Conservation (phyloP, 2,797 vertebrate species). For the Peromyscus eremicus region DNA sequence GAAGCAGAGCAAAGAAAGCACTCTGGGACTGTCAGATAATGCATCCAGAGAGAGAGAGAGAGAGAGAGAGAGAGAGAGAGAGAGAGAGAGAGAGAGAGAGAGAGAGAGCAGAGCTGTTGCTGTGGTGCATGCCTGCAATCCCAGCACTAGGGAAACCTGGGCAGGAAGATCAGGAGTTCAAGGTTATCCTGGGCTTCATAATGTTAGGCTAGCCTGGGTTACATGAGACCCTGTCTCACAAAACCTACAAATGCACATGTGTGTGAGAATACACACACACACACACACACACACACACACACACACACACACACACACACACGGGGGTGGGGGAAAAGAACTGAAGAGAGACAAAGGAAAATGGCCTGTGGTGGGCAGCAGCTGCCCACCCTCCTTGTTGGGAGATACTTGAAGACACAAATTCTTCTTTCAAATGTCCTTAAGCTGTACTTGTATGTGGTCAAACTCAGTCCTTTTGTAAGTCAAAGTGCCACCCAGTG, state of each 20-base stretch:
- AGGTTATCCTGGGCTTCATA: neutral
- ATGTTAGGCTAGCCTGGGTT: neutral
- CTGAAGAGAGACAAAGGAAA: neutral
- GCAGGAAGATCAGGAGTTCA: neutral
- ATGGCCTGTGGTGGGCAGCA: neutral
- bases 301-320: neutral
- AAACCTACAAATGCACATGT: neutral
- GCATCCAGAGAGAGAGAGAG: too few relatives aligned
- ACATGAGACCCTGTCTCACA: neutral
- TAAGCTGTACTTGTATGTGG: neutral
- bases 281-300: neutral
- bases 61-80: too few relatives aligned
- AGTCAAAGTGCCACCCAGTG: neutral
- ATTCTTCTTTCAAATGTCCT: neutral
- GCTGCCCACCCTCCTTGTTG: neutral
- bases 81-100: too few relatives aligned
- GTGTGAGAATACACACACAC: neutral
- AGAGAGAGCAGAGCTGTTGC: rapidly evolving
- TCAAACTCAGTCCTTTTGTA: neutral
- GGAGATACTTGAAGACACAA: neutral
- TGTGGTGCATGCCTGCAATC: neutral
- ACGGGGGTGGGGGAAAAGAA: too few relatives aligned
- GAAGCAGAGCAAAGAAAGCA: neutral
- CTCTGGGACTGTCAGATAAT: neutral
- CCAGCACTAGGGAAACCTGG: neutral